Conservation (phyloP, 2,888 invertebrate species). For the Eilema sororculum region DNA sequence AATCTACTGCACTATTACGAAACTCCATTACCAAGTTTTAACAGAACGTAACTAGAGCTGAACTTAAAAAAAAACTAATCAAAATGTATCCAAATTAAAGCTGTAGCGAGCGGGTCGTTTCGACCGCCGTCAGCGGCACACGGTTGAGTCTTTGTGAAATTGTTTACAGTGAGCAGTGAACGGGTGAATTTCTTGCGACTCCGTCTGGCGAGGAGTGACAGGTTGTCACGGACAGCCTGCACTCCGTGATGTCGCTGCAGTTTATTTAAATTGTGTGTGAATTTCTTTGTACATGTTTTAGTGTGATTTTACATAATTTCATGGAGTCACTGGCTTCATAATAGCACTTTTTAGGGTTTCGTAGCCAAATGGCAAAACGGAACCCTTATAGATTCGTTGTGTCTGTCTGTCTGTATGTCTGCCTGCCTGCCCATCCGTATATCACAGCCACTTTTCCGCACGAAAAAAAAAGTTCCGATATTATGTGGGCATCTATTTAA, state of each 20-base stretch:
- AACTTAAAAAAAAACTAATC: conserved; percentile 39
- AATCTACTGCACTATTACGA: conserved; percentile 11
- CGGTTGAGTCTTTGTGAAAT: conserved; percentile 60
- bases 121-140: conserved; percentile 51
- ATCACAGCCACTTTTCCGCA: too few relatives aligned
- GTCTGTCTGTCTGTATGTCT: too few relatives aligned
- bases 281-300: conserved; percentile 6
- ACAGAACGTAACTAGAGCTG: conserved; percentile 17
- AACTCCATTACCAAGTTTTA: conserved; percentile 25
- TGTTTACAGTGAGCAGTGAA: conserved; percentile 51
- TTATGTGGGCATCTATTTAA: too few relatives aligned
- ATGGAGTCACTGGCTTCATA: background rate
- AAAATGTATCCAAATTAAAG: conserved; percentile 45
- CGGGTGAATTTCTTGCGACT: conserved; percentile 54
- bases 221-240: conserved; percentile 63
- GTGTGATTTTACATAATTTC: background rate
- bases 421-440: too few relatives aligned
- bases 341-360: too few relatives aligned
- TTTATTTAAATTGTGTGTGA: conserved; percentile 38
- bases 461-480: too few relatives aligned
- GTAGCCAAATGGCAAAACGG: too few relatives aligned
- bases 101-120: conserved; percentile 40
- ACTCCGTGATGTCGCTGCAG: conserved; percentile 42
- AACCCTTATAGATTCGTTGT: too few relatives aligned
- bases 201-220: conserved; percentile 61